phyloP scores from a whole-genome alignment of 2,797 vertebrate species.

The Labeo calbasu region DNA sequence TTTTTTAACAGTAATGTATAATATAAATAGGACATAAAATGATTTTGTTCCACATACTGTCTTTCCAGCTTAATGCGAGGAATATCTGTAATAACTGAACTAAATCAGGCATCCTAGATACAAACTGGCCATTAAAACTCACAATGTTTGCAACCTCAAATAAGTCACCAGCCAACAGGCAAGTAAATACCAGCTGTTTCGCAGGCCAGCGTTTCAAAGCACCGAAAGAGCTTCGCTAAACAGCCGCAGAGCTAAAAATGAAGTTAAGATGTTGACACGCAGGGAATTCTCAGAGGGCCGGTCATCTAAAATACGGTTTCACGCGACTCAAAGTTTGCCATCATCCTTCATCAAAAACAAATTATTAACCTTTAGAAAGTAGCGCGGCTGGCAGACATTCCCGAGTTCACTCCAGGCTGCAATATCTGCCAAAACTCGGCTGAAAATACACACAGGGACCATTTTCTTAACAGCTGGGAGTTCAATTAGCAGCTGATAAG shows the following conservation, averaged over 20 bases:
- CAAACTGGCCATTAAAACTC: not conserved
- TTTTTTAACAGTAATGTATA: not conserved
- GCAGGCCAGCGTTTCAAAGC: not conserved
- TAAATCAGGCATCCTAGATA: not conserved
- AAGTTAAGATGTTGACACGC: slow-evolving; percentile 27
- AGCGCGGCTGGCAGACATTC: slow-evolving; percentile 40
- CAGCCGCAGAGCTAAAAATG: slow-evolving; percentile 24
- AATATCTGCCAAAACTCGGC: slow-evolving; percentile 51
- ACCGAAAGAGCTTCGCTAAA: not conserved
- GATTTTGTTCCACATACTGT: not conserved
- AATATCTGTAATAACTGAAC: not conserved
- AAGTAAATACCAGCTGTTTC: slow-evolving; percentile 11
- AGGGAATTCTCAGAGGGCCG: slow-evolving; percentile 33
- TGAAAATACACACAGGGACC: slow-evolving; percentile 55
- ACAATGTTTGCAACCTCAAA: not conserved
- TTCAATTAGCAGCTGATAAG: slow-evolving; percentile 65
- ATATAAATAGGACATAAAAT: not conserved
- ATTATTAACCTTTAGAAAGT: slow-evolving; percentile 45
- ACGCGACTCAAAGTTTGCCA: slow-evolving; percentile 32
- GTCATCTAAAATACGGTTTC: slow-evolving; percentile 42
- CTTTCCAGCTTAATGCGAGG: not conserved
- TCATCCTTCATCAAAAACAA: slow-evolving; percentile 54
- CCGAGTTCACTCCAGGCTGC: slow-evolving; percentile 47
- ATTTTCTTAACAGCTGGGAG: slow-evolving; percentile 64
- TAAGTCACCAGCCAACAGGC: not conserved